Evolutionary conservation across 53 echinoderm and acorn worm genomes (phyloP).

Genomic region (Henricia sp.): DNA sequence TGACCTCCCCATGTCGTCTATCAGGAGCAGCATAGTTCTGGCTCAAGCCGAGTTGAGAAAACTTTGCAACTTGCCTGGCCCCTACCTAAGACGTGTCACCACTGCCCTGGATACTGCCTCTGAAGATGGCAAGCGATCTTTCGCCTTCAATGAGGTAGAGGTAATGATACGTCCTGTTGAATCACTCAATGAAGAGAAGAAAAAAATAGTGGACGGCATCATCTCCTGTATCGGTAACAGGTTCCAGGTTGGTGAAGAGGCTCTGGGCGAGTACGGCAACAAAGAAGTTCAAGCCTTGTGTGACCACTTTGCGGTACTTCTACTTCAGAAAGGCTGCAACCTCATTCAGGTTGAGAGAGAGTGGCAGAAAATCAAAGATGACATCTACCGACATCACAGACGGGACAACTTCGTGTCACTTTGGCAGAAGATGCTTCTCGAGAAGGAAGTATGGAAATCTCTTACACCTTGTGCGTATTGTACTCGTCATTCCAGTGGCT

Average conservation of each 20-base stretch:
- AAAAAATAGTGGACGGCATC: conserved; percentile 17
- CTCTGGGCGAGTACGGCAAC: conserved; percentile 41
- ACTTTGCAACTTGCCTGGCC: conserved; percentile 47
- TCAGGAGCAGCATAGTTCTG: conserved; percentile 48
- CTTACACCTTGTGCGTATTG: conserved; percentile 34
- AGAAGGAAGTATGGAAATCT: conserved; percentile 5
- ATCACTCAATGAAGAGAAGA: conserved; percentile 1
- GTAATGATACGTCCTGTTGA: background rate
- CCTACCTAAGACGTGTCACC: conserved; percentile 46
- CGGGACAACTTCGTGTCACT: background rate
- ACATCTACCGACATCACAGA: background rate
- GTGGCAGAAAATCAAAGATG: conserved; percentile 10
- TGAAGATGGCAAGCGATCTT: background rate
- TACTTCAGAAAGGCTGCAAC: conserved; percentile 48
- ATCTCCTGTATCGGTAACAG: conserved; percentile 27
- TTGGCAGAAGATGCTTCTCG: background rate
- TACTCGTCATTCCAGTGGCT: conserved; percentile 43
- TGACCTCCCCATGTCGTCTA: conserved; percentile 50
- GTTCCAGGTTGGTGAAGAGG: conserved; percentile 29
- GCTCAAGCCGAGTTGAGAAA: conserved; percentile 9
- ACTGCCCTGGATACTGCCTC: conserved; percentile 30
- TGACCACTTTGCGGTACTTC: conserved; percentile 60
- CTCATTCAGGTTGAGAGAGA: conserved; percentile 38
- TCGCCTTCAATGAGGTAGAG: conserved; percentile 19
- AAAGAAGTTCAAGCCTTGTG: conserved; percentile 24